phyloP scores from a whole-genome alignment of 2,797 vertebrate species.

The Lemur catta region DNA sequence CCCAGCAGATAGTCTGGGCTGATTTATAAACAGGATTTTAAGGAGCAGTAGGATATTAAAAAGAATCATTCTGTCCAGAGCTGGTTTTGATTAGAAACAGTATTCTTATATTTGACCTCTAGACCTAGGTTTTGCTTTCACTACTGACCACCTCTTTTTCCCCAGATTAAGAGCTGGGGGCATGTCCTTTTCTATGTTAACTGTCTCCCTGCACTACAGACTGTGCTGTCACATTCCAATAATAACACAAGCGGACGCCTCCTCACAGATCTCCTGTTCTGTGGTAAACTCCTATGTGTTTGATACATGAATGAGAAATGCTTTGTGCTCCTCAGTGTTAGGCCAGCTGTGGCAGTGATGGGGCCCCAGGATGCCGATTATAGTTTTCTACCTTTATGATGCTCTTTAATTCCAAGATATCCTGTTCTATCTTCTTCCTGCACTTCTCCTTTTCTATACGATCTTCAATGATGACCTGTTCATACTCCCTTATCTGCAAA shows the following conservation, averaged over 20 bases:
- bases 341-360: background rate
- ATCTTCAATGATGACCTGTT: conserved; percentile 91
- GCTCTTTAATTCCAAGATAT: conserved; percentile 83
- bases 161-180: background rate
- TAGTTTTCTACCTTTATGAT: conserved; percentile 87
- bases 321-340: background rate
- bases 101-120: background rate
- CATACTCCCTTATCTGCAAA: conserved; percentile 86
- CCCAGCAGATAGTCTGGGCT: background rate
- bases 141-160: background rate
- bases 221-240: background rate
- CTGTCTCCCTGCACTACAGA: background rate
- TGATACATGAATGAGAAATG: background rate
- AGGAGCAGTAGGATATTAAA: background rate
- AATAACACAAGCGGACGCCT: background rate
- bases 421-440: conserved; percentile 79
- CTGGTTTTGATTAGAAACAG: background rate
- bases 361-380: background rate
- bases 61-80: background rate
- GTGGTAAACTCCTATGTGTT: no score
- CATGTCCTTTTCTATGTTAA: background rate
- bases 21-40: background rate
- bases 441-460: conserved; percentile 87
- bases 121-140: background rate
- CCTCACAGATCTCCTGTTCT: background rate